These are phyloP conservation scores for Phoronis australis DNA, from an alignment of 2,888 invertebrate genomes.

Conservation along the genomic window DNA sequence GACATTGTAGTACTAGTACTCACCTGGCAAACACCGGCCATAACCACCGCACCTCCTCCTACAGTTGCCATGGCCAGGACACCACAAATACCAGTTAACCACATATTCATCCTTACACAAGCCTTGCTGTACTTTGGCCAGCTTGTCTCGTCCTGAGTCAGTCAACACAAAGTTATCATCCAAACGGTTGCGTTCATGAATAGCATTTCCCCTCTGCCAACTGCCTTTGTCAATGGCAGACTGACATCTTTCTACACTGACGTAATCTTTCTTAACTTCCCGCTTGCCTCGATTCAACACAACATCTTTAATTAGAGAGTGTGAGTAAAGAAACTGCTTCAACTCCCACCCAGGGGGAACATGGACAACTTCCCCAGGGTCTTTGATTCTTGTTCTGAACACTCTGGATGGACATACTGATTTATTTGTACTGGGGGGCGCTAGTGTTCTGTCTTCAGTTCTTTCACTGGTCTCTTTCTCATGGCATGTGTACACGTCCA, in stretches of 20 bases:
- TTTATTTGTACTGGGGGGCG: not conserved
- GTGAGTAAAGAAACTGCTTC: constrained; percentile 24
- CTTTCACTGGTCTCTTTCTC: not conserved
- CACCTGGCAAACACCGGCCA: constrained; percentile 32
- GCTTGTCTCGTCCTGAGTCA: constrained; percentile 22
- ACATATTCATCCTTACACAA: constrained; percentile 33
- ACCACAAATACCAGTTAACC: constrained; percentile 46
- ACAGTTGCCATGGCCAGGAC: constrained; percentile 43
- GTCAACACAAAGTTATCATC: constrained; percentile 40
- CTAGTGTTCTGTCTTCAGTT: not conserved
- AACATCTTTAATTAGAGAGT: constrained; percentile 30
- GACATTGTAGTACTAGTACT: no score
- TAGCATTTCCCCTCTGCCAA: constrained; percentile 29
- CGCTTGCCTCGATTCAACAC: constrained; percentile 40
- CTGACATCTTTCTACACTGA: constrained; percentile 22
- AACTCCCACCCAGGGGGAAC: constrained; percentile 25
- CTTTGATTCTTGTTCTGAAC: no score
- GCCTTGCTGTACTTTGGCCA: constrained; percentile 20
- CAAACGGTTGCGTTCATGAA: constrained; percentile 33
- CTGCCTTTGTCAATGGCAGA: constrained; percentile 28
- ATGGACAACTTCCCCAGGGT: constrained; percentile 7
- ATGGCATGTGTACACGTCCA: not conserved
- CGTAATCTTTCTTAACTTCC: constrained; percentile 30
- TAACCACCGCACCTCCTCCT: constrained; percentile 36
- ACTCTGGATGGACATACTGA: no score